Evolutionary conservation across 2,797 vertebrate species (phyloP), one percentile per base, ranked within the genome.

Genomic region (Sebastes aleutianus): DNA sequence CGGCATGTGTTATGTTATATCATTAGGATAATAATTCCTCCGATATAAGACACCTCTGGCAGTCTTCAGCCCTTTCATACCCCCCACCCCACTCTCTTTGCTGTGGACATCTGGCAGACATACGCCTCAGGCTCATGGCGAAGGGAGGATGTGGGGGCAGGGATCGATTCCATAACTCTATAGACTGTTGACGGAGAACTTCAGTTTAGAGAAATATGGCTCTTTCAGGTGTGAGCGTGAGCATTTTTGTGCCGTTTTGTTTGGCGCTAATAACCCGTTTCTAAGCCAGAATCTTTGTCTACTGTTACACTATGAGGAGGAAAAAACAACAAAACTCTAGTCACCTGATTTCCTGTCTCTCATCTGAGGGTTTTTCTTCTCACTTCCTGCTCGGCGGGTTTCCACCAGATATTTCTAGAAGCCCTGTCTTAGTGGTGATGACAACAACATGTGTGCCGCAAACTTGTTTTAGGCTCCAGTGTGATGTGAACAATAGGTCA

Each of bases 61-160:
- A 84, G 84, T 70, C 76, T 58, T 91, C 77, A 65, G 74, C 72
- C 66, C 83, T 91, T 92, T 95, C 85, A 91, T 91, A 89, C 75
- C 61, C 63, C 34, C 4, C 32, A 9, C 32, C 34, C 36, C 29
- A 56, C 54, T 14, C 47, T 72, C 74, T 88, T 76, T 79, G 74
- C 86, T 85, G 32, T 76, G 78, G 92, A 95, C 95, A 96, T 96
- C 93, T 96, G 95, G 92, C 84, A 90, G 91, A 92, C 95, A 95
- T 90, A 92, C 93, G 88, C 85, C 88, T 65, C 34, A 64, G 87
- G 88, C 87, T 86, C 79, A 34, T 6, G 76, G 79, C 5, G 27
- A 70, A 82, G 80, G 71, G 80, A 89, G 87, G 92, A 92, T 86
- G 89, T 89, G 91, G 90, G 88, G 90, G 86, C 61, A 84, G 94